Evolutionary conservation across 2,113 vertebrate genomes (phyloP), one percentile per base, ranked within the genome.

Genomic region (Dromiciops gliroides): DNA sequence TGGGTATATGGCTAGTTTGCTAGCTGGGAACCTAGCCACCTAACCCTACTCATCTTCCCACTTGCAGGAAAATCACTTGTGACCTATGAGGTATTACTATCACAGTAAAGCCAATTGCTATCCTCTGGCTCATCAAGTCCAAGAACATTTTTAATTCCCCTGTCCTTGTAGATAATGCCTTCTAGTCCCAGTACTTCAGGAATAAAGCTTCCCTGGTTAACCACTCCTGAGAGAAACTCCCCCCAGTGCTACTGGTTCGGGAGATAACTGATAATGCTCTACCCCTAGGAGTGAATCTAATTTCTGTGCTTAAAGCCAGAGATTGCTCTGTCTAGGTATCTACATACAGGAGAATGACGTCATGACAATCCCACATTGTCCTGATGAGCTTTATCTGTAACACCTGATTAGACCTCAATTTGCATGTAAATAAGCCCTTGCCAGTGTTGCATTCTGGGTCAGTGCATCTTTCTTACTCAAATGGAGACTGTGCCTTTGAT

Each of bases 381-480:
- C 49, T 26, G 67, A 89, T 7, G n/a, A 89, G 89, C 49, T 91
- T 89, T 93, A 47, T 50, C 44, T 50, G 51, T 11, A 24, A 75
- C 90, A 92, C n/a, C 10, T 48, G 90, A 50, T 92, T 90, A 96
- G 48, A 75, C 22, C 91, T 93, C 90, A 53, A 95, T 96, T 93
- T 96, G 56, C 90, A 94, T 97, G 95, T 90, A 97, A 97, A 97
- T 96, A 92, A 95, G 93, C 2, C 26, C 89, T 97, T 53, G 92
- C 5, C 48, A 92, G 50, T 60, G 90, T 92, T 50, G 91, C 67
- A 83, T 89, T 50, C 51, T 88, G 92, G 90, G 90, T 52, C 67
- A 83, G 67, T 83, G 67, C 44, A 83, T 83, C 67, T 44, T 75
- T 44, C 19, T 44, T 8, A 22, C n/a, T 83, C n/a, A 44, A 83